Percentiles rank a stretch among this genome's conserved stretches.
phyloP scores from a whole-genome alignment of 2,113 vertebrate species.

The Casuarius casuarius region DNA sequence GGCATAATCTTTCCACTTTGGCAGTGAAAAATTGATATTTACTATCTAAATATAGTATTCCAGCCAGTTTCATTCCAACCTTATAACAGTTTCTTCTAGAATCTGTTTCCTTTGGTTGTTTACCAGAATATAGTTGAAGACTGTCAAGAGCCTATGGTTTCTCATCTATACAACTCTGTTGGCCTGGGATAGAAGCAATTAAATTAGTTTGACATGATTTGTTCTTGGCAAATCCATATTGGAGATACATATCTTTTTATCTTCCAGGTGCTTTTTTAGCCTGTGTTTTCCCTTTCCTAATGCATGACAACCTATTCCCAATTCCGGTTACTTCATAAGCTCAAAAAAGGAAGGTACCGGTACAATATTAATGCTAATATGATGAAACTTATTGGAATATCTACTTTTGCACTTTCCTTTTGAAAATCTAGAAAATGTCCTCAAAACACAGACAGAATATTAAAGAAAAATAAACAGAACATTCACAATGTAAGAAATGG shows the following conservation, averaged over 20 bases:
- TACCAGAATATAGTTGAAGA: not conserved
- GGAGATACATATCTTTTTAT: not conserved
- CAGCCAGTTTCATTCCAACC: not conserved
- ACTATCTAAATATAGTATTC: not conserved
- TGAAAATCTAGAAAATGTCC: not conserved
- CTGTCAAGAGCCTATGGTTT: not conserved
- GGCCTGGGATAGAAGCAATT: not conserved
- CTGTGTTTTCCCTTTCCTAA: not conserved
- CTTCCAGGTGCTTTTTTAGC: not conserved
- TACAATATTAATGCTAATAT: not conserved
- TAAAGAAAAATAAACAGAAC: not conserved
- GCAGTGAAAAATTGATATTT: not conserved
- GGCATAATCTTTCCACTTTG: not conserved
- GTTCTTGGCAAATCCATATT: not conserved
- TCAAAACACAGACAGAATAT: not conserved
- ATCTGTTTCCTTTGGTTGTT: not conserved
- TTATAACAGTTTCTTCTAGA: not conserved
- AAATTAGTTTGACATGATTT: not conserved
- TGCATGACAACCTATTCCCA: not conserved
- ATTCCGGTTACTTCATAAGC: not conserved
- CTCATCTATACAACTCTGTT: not conserved
- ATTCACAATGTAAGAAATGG: not conserved
- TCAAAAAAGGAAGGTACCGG: not conserved
- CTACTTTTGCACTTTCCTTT: not conserved
- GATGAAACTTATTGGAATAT: not conserved